Percentiles rank a stretch among this genome's conserved stretches.
Conservation (phyloP, 1,140 invertebrate genomes). For the Hypsibius dujardini region DNA sequence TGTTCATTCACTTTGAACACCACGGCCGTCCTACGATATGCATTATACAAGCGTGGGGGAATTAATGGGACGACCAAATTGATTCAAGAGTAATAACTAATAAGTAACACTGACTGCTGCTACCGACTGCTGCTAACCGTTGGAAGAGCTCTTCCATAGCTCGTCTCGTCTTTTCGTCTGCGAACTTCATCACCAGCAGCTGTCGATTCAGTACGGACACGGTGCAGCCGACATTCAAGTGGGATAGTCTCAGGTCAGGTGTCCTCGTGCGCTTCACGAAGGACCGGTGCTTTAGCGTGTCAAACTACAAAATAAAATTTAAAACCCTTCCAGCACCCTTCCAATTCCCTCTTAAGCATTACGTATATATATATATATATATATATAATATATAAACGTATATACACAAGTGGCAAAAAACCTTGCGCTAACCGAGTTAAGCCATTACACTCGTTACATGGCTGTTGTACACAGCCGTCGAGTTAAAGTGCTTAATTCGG, state of each 20-base stretch:
- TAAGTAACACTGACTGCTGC: background rate
- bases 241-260: slow-evolving; percentile 44
- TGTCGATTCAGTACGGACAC: slow-evolving; percentile 56
- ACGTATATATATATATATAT: too few species aligned
- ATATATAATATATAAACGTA: background rate
- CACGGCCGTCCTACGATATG: slow-evolving; percentile 44
- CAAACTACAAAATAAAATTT: slow-evolving; percentile 43
- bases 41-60: too few species aligned
- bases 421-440: too few species aligned
- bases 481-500: too few species aligned
- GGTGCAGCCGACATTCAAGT: slow-evolving; percentile 56
- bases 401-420: background rate
- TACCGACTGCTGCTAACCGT: background rate
- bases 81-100: too few species aligned
- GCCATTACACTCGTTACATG: too few species aligned
- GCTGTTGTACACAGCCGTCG: too few species aligned
- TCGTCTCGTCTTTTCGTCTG: slow-evolving; percentile 39
- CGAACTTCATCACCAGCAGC: slow-evolving; percentile 58
- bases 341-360: too few species aligned
- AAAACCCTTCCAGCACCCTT: too few species aligned
- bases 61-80: too few species aligned
- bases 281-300: slow-evolving; percentile 49
- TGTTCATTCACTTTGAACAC: slow-evolving; percentile 53
- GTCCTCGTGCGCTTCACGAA: slow-evolving; percentile 56
- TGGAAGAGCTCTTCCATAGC: slow-evolving; percentile 33